A percentile compares a stretch with the other conserved stretches of the same genome.
These are phyloP conservation scores for Mareca strepera DNA, from an alignment of 2,797 vertebrate species.

Conservation along the genomic window DNA sequence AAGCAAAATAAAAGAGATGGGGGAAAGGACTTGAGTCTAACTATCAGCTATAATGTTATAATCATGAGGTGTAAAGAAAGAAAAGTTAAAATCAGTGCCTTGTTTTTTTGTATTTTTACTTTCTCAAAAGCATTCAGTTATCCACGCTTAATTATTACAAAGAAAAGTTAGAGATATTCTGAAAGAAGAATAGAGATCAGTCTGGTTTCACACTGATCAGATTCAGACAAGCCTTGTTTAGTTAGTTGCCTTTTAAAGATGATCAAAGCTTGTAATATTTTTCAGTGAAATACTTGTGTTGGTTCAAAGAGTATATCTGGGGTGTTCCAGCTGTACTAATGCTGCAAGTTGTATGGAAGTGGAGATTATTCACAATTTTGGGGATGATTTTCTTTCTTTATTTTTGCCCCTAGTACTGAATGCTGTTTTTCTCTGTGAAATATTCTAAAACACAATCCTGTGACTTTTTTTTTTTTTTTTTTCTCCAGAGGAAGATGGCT, in stretches of 20 bases:
- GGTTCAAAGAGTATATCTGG: not conserved
- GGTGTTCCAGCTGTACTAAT: not conserved
- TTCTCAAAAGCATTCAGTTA: not conserved
- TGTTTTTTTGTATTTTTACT: not conserved
- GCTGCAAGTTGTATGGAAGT: not conserved
- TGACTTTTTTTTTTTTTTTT: not conserved
- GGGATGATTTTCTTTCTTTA: not conserved
- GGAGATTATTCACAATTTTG: not conserved
- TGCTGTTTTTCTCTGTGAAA: not conserved
- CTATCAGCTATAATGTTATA: not conserved
- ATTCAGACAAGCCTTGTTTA: not conserved
- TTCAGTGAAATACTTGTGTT: not conserved
- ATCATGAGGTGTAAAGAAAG: not conserved
- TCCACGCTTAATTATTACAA: not conserved
- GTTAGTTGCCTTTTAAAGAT: not conserved
- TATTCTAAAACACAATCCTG: constrained; percentile 6
- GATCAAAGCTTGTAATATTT: not conserved
- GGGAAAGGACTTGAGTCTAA: not conserved
- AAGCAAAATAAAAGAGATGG: not conserved
- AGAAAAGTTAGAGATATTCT: not conserved
- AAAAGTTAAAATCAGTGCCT: not conserved
- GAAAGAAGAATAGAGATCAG: not conserved
- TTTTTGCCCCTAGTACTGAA: not conserved
- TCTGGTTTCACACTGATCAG: not conserved
- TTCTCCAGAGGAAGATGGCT: not conserved